Conservation (phyloP, 2,888 invertebrate species). For the Drosophila fulvimacula region DNA sequence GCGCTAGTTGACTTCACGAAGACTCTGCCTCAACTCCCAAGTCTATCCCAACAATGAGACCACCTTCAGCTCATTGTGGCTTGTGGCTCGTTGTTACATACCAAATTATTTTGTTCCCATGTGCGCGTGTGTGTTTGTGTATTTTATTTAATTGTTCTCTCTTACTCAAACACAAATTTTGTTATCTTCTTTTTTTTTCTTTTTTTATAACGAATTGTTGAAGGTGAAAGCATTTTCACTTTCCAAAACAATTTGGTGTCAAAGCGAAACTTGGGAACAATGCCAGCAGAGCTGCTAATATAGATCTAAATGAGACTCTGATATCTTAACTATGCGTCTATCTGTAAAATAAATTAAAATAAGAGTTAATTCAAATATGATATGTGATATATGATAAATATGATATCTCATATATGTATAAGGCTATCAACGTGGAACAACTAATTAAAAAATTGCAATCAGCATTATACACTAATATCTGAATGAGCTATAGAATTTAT, state of each 20-base stretch:
- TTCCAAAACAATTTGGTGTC: conserved; percentile 77
- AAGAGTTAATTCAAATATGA: background rate
- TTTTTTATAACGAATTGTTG: conserved; percentile 68
- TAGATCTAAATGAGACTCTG: conserved; percentile 33
- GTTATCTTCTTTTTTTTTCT: conserved; percentile 33
- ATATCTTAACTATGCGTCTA: conserved; percentile 8
- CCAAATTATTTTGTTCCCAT: conserved; percentile 30
- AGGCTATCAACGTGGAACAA: background rate
- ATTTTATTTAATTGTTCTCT: conserved; percentile 64
- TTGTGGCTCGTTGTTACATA: conserved; percentile 10
- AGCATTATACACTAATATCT: background rate
- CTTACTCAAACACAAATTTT: conserved; percentile 40
- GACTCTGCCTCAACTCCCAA: conserved; percentile 14
- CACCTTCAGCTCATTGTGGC: conserved; percentile 37
- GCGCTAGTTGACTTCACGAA: conserved; percentile 35
- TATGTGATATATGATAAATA: no score
- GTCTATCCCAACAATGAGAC: conserved; percentile 39
- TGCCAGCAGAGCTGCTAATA: conserved; percentile 50
- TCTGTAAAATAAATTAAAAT: conserved; percentile 1
- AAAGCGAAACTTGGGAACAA: conserved; percentile 71
- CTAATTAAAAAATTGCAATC: background rate
- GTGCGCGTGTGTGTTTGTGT: conserved; percentile 32
- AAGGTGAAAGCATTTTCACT: conserved; percentile 83
- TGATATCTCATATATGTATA: no score
- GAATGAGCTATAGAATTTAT: no score